Conservation (phyloP, 2,888 invertebrate species). For the Osedax fenrisi region DNA sequence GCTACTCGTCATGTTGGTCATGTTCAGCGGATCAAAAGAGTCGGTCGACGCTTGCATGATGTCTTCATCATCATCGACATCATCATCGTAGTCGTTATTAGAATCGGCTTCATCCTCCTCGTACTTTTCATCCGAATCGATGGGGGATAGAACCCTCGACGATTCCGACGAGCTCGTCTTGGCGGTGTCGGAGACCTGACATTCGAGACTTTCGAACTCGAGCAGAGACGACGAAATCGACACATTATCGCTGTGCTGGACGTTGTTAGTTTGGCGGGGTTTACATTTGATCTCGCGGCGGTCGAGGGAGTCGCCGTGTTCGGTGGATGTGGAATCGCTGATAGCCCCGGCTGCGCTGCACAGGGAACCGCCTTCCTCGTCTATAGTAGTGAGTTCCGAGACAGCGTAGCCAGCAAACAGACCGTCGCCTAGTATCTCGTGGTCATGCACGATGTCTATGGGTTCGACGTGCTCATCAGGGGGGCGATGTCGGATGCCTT, state of each 20-base stretch:
- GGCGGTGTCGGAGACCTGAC: not conserved
- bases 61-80: not conserved
- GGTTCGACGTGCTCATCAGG: not conserved
- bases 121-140: not conserved
- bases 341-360: slow-evolving; percentile 18
- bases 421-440: not conserved
- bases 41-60: not conserved
- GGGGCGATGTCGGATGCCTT: not conserved
- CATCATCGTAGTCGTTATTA: not conserved
- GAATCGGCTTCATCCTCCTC: not conserved
- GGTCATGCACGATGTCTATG: not conserved
- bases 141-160: not conserved
- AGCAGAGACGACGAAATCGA: slow-evolving; percentile 55
- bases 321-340: slow-evolving; percentile 22
- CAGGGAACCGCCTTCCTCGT: not conserved
- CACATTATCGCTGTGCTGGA: slow-evolving; percentile 71
- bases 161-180: not conserved
- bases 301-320: slow-evolving; percentile 34
- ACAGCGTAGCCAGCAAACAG: not conserved
- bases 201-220: slow-evolving; percentile 48
- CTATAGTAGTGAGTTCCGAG: not conserved
- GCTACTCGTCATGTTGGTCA: not conserved
- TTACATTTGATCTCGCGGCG: slow-evolving; percentile 58
- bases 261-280: slow-evolving; percentile 67
- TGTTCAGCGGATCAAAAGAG: not conserved